Evolutionary conservation across 2,797 vertebrate genomes (phyloP).

Genomic region (Oreonectes daqikongensis): DNA sequence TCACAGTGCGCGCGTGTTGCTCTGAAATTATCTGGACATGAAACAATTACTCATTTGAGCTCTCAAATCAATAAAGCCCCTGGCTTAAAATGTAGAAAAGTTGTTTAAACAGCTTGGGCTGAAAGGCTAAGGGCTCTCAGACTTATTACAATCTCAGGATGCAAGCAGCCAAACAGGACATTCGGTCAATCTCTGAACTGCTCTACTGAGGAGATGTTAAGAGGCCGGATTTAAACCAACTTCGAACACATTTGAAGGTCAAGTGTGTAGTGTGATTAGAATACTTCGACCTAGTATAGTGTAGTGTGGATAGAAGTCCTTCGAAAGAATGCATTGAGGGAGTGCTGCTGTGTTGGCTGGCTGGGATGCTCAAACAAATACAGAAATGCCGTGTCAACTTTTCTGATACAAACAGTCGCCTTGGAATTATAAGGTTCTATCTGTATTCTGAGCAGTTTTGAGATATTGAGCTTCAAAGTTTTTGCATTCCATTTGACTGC

Average conservation of each 20-base stretch:
- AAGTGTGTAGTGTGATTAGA: no score
- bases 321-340: no score
- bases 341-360: no score
- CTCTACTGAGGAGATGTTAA: slow-evolving; percentile 14
- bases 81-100: slow-evolving; percentile 10
- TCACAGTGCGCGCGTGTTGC: not conserved
- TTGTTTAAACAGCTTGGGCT: not conserved
- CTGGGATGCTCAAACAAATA: no score
- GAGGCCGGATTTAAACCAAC: slow-evolving; percentile 27
- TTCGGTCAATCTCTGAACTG: not conserved
- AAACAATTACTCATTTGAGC: slow-evolving; percentile 35
- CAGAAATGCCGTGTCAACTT: not conserved
- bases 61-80: slow-evolving; percentile 38
- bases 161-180: not conserved
- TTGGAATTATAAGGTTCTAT: no score
- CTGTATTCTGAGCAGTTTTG: no score
- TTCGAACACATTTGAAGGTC: no score
- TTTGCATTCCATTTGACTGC: no score
- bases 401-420: not conserved
- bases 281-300: no score
- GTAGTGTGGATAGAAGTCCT: no score
- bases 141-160: slow-evolving; percentile 16
- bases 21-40: slow-evolving; percentile 34
- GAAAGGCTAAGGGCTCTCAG: not conserved
- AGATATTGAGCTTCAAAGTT: no score